Base-by-base conservation (phyloP, 2,797 vertebrate genomes). In the Sparidentex hasta region DNA sequence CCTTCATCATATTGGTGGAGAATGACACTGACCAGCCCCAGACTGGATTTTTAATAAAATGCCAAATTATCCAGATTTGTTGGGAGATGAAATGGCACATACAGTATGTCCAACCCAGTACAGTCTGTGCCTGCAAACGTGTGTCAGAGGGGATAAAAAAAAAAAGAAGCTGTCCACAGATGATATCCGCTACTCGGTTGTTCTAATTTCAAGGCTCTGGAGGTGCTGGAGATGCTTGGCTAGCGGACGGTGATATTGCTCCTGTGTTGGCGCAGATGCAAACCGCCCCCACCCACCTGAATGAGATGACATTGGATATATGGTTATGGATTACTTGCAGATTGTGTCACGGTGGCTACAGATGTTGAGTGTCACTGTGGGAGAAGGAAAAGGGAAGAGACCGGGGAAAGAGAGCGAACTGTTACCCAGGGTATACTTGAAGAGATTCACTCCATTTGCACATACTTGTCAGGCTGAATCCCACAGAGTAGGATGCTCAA, bases 311-410 rank as follows among this genome's bases (percentile, higher is more conserved):
- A 63, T 65, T 43, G 25, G 71, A 89, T 91, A 88, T 90, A 92
- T 89, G 86, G 79, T 86, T 91, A 92, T 92, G 88, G 90, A 93
- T 93, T 88, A 92, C 94, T 88, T 82, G 84, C 87, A 92, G 85
- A 93, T 89, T 78, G 84, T 90, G 87, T 90, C 90, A 88, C 80
- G 46, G 68, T 74, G 81, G 75, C 76, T 85, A 84, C 90, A 92
- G 87, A 88, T 92, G 89, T 84, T 84, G 78, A 91, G 84, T 74
- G 84, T 90, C 88, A 90, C 62, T 52, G 27, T 56, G 86, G 76
- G 67, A 76, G 25, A 67, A 58, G 57, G 50, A 8, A 38, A 72
- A 52, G 62, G 44, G 38, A 48, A 75, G 76, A 25, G 57, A 61
- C 6, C 1, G 13, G 20, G 47, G 44, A 29, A 52, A 64, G 65